Evolutionary conservation across 1,140 invertebrate species (phyloP), one percentile per base, ranked within the genome.

Genomic region (Dufourea novaeangliae): DNA sequence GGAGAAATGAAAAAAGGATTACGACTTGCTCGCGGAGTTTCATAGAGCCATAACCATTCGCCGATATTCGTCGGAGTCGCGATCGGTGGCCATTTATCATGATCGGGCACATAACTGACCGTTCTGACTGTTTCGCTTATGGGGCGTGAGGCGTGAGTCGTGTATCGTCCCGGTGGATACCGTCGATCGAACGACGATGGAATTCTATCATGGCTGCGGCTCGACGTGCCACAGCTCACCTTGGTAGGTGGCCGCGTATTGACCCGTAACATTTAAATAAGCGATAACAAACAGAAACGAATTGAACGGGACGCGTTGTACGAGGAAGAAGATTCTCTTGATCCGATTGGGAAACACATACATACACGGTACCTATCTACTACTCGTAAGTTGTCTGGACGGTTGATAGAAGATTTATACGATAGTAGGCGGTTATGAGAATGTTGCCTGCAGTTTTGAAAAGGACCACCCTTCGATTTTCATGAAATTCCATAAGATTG

Each of bases 41-140:
- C 72, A 44, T 56, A 67, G 62, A 66, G 62, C 50, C 32, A 10
- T 52, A 62, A 63, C 25, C 32, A n/a, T 57, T 17, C 54, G 27
- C 54, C n/a, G 27, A 32, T 57, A 32, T 57, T 57, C 54, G 27
- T 17, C 27, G 27, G 25, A 57, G 54, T 17, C 54, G 27, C 54
- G 54, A 17, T 25, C 22, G 12, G 27, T 11, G 27, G 54, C 37
- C 44, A 71, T 78, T 71, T 78, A 78, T 78, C 75, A 71, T 63
- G 75, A 78, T 78, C 75, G 37, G n/a, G n/a, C 46, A 68, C 75
- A 71, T 71, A 71, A 78, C 68, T 71, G 75, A 54, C 75, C 75
- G 29, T 61, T 76, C 64, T 50, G 73, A 69, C 73, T 59, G 73
- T 68, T 76, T 68, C 41, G 56, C 54, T n/a, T 27, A 76, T 69